Percentiles rank a stretch among this genome's conserved stretches.
Evolutionary conservation across 2,113 vertebrate species (phyloP).

Genomic region (Recurvirostra avosetta): DNA sequence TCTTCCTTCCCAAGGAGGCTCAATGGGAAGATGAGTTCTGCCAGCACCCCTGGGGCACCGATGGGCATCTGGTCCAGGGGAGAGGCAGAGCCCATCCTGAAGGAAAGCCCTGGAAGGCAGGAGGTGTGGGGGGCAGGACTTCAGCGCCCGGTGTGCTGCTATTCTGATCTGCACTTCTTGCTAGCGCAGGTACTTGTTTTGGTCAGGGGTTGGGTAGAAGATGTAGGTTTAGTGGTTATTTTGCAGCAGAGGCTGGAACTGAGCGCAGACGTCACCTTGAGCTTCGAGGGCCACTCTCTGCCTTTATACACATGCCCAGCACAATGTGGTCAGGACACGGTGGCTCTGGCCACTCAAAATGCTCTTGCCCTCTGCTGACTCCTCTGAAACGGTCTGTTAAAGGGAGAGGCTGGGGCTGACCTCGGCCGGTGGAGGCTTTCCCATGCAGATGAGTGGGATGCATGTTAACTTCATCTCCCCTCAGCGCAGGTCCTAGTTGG

Average conservation of each 20-base stretch:
- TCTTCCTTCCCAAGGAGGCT: not conserved
- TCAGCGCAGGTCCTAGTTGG: not conserved
- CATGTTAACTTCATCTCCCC: not conserved
- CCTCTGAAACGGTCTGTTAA: not conserved
- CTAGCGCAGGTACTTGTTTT: not conserved
- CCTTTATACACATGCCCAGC: fast-evolving
- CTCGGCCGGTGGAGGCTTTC: not conserved
- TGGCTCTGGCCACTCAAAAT: not conserved
- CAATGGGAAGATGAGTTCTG: not conserved
- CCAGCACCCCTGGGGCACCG: not conserved
- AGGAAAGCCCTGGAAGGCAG: not conserved
- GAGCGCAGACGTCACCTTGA: not conserved
- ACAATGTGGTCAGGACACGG: fast-evolving
- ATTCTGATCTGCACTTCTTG: not conserved
- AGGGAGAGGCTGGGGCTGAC: not conserved
- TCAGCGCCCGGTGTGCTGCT: fast-evolving
- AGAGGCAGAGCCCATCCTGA: not conserved
- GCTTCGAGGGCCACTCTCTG: not conserved
- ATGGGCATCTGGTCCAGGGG: not conserved
- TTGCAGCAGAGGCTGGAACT: not conserved
- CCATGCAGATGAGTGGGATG: not conserved
- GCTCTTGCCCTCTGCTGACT: not conserved
- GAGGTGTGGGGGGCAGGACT: not conserved
- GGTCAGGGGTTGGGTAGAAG: not conserved
- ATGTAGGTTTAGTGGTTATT: not conserved